Base-by-base conservation (phyloP, 37 sponge, comb jelly and placozoan species). In the Halisarca cf. caerulea region DNA sequence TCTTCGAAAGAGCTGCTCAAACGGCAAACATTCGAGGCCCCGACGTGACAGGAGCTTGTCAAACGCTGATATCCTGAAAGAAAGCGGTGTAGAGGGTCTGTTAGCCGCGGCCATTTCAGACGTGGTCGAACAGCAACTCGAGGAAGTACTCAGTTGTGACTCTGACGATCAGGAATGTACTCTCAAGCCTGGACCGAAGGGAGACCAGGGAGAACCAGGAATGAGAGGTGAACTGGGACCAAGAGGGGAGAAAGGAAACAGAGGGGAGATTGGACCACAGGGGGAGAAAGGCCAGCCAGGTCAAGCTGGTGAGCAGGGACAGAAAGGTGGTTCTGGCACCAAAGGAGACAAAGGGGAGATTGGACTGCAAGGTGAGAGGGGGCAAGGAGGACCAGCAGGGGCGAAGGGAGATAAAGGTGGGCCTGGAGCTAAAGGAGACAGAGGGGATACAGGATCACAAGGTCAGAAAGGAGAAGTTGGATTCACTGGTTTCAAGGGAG, bases 391-490 rank as follows among this genome's bases (percentile, higher is more conserved):
- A 6, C 4, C 6, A 34, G 17, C 6, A 39, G 43, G 74, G 21
- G 39, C 4, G 74, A 72, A 39, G 20, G 74, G 74, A 34, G 74
- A 72, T 35, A 11, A 6, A 20, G 74, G 43, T 9, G 23, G 6
- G 4, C 5, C 11, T 35, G 43, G 74, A 47, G 9, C 51, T 14
- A 6, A 47, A 47, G 51, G 30, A 4, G 24, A 54, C 6, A 5
- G 8, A 20, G 86, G 86, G 43, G 37, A 24, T 9, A 55, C 38
- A 20, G 86, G 78, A 85, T 33, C 21, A 41, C 11, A 34, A 8
- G 86, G 86, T 25, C 35, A 38, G 2, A 41, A 79, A 5, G 86
- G 86, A 37, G 55, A 44, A 0, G 37, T 43, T 9, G 86, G 86
- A 15, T n/a, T 42, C 20, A 14, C 37, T 8, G 78, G 78, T 25